Evolutionary conservation across 2,113 vertebrate species (phyloP).

Genomic region (Lophius piscatorius): DNA sequence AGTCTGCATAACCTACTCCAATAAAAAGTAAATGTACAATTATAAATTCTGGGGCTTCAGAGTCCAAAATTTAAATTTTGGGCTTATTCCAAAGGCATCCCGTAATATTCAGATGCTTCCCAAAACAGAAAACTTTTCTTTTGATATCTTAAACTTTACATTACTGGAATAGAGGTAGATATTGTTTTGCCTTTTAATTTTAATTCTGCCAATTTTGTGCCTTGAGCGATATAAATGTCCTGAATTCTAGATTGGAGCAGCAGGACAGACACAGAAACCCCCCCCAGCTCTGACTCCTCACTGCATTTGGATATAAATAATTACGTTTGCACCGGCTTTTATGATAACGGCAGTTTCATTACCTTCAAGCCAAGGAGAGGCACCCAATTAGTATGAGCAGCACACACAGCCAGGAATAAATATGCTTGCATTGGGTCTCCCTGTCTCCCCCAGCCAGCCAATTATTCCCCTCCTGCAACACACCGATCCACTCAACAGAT

Average conservation of each 20-base stretch:
- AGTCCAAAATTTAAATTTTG: no score
- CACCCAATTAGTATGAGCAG: slow-evolving; percentile 73
- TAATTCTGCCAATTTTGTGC: slow-evolving; percentile 11
- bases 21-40: no score
- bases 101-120: no score
- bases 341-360: slow-evolving; percentile 65
- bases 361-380: slow-evolving; percentile 63
- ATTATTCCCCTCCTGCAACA: slow-evolving; percentile 63
- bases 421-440: slow-evolving; percentile 50
- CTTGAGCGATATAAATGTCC: slow-evolving; percentile 7
- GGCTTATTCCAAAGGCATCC: no score
- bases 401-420: slow-evolving; percentile 53
- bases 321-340: slow-evolving; percentile 60
- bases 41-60: no score
- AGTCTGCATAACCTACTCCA: no score
- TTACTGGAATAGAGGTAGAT: not conserved
- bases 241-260: slow-evolving; percentile 18
- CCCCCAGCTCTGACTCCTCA: slow-evolving; percentile 29
- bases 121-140: no score
- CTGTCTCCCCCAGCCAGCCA: slow-evolving; percentile 59
- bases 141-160: not conserved
- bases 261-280: slow-evolving; percentile 11
- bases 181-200: not conserved
- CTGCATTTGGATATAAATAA: slow-evolving; percentile 64
- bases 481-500: slow-evolving; percentile 38